phyloP scores from a whole-genome alignment of 2,888 invertebrate genomes.

The Tribolium freemani region DNA sequence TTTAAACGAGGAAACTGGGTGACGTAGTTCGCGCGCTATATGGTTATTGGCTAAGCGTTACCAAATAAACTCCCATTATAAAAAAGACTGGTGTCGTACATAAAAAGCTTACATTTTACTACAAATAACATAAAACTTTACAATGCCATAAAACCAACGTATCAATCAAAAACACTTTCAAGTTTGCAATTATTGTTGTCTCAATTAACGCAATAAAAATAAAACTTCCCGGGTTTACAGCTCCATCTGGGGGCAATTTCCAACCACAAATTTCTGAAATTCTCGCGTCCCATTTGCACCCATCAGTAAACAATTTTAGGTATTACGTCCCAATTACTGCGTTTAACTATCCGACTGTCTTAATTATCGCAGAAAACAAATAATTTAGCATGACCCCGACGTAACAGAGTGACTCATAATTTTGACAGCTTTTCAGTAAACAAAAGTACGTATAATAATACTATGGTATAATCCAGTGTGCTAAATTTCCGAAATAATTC shows the following conservation, averaged over 20 bases:
- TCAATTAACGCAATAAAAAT: background rate
- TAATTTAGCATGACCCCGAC: background rate
- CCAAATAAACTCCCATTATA: too few relatives aligned
- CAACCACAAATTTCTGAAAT: background rate
- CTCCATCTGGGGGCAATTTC: conserved; percentile 2
- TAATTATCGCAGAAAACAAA: background rate
- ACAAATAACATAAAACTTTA: background rate
- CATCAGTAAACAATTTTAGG: background rate
- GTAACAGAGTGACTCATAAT: background rate
- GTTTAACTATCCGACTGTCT: background rate
- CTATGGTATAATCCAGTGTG: background rate
- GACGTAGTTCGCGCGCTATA: too few relatives aligned
- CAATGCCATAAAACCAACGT: background rate
- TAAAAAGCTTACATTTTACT: too few relatives aligned
- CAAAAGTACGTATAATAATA: too few relatives aligned
- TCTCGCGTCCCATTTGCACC: background rate
- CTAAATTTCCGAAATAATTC: background rate
- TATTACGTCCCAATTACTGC: background rate
- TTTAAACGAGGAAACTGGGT: too few relatives aligned
- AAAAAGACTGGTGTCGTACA: too few relatives aligned
- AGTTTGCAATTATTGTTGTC: too few relatives aligned
- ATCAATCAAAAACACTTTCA: background rate
- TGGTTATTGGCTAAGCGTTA: too few relatives aligned
- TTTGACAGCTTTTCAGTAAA: background rate
- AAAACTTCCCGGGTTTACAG: conserved; percentile 4